A percentile compares a stretch with the other conserved stretches of the same genome.
These are phyloP conservation scores for Pempheris klunzingeri DNA, from an alignment of 2,797 vertebrate genomes.

Conservation along the genomic window DNA sequence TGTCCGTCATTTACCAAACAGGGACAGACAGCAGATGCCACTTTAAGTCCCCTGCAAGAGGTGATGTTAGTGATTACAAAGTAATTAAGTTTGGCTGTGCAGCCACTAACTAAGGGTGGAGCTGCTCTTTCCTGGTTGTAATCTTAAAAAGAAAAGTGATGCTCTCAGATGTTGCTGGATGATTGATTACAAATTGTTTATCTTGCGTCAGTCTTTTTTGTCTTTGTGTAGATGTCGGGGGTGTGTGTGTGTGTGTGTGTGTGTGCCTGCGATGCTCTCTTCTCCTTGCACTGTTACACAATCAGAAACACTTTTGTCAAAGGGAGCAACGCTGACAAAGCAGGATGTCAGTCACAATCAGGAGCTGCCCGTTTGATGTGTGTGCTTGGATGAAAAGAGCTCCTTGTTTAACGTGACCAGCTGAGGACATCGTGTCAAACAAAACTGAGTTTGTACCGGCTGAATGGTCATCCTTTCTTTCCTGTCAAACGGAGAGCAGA, in stretches of 20 bases:
- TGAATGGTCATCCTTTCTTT: not conserved
- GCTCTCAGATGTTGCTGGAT: not conserved
- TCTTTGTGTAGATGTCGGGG: conserved; percentile 18
- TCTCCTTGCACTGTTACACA: conserved; percentile 38
- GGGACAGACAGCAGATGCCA: conserved; percentile 28
- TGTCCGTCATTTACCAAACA: not conserved
- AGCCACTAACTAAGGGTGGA: not conserved
- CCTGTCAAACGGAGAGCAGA: not conserved
- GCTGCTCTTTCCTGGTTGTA: not conserved
- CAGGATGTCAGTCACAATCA: conserved; percentile 54
- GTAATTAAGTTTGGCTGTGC: no score
- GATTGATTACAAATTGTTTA: not conserved
- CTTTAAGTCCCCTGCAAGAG: conserved; percentile 1
- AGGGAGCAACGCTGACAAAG: conserved; percentile 58
- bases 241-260: no score
- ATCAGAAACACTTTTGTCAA: conserved; percentile 33
- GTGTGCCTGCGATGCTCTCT: not conserved
- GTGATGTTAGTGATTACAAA: conserved; percentile 9
- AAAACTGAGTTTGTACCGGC: conserved; percentile 22
- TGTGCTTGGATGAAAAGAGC: conserved; percentile 26
- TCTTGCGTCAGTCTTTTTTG: conserved; percentile 13
- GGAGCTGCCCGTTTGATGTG: conserved; percentile 29
- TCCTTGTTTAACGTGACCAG: conserved; percentile 26
- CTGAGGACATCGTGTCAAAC: conserved; percentile 24
- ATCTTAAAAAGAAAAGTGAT: not conserved